phyloP scores from a whole-genome alignment of 2,888 invertebrate genomes.

The Hypomecis punctinalis region DNA sequence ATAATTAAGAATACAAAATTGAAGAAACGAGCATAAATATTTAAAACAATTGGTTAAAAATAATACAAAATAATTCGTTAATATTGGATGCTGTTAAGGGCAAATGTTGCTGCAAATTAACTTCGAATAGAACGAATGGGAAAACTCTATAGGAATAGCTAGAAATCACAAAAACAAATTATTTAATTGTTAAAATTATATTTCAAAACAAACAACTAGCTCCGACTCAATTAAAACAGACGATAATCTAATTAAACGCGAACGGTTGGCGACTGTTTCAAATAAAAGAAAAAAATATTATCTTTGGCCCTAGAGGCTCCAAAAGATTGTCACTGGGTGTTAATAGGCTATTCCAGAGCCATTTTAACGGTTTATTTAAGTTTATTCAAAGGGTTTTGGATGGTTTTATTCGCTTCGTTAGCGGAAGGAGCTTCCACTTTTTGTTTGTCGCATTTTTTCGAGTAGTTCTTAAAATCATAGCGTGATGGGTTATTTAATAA shows the following conservation, averaged over 20 bases:
- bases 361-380: slow-evolving; percentile 76
- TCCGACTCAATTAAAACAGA: slow-evolving; percentile 61
- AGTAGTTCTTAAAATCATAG: neutral
- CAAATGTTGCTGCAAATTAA: too few relatives aligned
- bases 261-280: slow-evolving; percentile 61
- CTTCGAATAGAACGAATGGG: too few relatives aligned
- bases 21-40: too few relatives aligned
- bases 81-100: too few relatives aligned
- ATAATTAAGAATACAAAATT: too few relatives aligned
- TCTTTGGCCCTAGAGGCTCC: slow-evolving; percentile 64
- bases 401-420: slow-evolving; percentile 79
- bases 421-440: slow-evolving; percentile 63
- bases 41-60: too few relatives aligned
- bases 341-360: slow-evolving; percentile 75
- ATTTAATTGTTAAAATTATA: slow-evolving; percentile 46
- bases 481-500: neutral
- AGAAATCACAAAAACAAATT: too few relatives aligned
- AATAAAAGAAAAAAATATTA: slow-evolving; percentile 79
- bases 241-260: slow-evolving; percentile 71
- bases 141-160: too few relatives aligned
- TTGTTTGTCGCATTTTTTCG: slow-evolving; percentile 66
- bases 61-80: too few relatives aligned
- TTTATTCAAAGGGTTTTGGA: slow-evolving; percentile 74
- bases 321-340: slow-evolving; percentile 75
- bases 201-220: slow-evolving; percentile 61